phyloP scores from a whole-genome alignment of 2,797 vertebrate species.

The Scolopax rusticola region DNA sequence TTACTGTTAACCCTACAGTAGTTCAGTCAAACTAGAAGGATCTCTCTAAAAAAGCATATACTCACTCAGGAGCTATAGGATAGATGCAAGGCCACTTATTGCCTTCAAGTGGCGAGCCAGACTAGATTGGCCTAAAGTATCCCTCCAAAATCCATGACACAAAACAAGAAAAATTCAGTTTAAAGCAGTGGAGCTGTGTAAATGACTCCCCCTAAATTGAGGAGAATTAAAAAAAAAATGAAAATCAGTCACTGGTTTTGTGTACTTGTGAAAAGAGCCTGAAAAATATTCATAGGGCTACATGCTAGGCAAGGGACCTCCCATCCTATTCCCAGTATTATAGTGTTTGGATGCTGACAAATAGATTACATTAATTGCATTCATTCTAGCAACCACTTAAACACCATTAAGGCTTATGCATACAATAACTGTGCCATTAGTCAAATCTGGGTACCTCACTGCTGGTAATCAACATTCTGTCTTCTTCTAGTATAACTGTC shows the following conservation, averaged over 20 bases:
- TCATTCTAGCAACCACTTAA: slow-evolving; percentile 63
- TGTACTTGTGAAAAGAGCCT: background rate
- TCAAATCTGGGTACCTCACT: slow-evolving; percentile 46
- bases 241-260: background rate
- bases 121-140: background rate
- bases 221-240: background rate
- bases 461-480: slow-evolving; percentile 42
- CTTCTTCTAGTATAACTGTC: slow-evolving; percentile 15
- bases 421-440: slow-evolving; percentile 63
- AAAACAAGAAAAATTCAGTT: background rate
- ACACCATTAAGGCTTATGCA: slow-evolving; percentile 54
- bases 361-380: slow-evolving; percentile 68
- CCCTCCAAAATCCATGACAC: background rate
- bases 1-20: background rate
- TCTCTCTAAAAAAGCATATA: background rate
- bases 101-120: background rate
- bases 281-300: background rate
- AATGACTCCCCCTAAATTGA: background rate
- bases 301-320: slow-evolving; percentile 14
- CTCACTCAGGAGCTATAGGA: background rate
- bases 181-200: background rate
- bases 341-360: slow-evolving; percentile 53
- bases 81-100: background rate
- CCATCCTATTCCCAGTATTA: background rate
- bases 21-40: background rate